Evolutionary conservation across 1,140 invertebrate genomes (phyloP), one percentile per base, ranked within the genome.

Genomic region (Lucilia sericata): DNA sequence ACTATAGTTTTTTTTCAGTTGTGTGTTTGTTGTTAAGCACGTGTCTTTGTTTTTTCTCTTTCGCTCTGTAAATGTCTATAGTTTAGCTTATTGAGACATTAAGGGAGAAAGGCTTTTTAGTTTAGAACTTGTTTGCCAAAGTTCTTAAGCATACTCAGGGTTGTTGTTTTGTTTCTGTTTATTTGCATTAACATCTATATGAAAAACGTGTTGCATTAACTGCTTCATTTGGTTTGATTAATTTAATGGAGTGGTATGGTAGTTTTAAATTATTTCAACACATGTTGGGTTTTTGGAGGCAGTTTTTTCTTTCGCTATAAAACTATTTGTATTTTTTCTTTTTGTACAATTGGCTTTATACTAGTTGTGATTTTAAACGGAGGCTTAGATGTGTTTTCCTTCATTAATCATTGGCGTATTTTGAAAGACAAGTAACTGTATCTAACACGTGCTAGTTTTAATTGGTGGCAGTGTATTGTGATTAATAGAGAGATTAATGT

Each of bases 191-290:
- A 55, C 42, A 42, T 8, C 42, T 8, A 42, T 10, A 42, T 42
- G 13, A 14, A 12, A 70, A 70, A 70, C 65, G 65, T 70, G 65
- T 70, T 70, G 65, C 19, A 70, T 80, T 80, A 80, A 80, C 17
- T 80, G 76, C 76, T 49, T 80, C 76, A 80, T 80, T 30, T 80
- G 76, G 7, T 10, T 80, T 80, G 76, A 80, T 80, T 80, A 80
- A 80, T 80, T 80, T 80, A 21, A 80, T 51, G n/a, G 76, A 47
- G 65, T 70, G 25, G 25, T 30, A 30, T 30, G 25, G 65, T 12
- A 70, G 19, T 70, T 70, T 70, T 70, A 19, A 5, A 21, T 19
- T 70, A 10, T 70, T 9, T 70, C 19, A 70, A 21, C n/a, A 25
- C 19, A 70, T 21, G 19, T 25, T 17, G 55, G 13, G 14, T 60